Evolutionary conservation across 1,140 invertebrate species (phyloP), one percentile per base, ranked within the genome.

Genomic region (Psilanteris sp.): DNA sequence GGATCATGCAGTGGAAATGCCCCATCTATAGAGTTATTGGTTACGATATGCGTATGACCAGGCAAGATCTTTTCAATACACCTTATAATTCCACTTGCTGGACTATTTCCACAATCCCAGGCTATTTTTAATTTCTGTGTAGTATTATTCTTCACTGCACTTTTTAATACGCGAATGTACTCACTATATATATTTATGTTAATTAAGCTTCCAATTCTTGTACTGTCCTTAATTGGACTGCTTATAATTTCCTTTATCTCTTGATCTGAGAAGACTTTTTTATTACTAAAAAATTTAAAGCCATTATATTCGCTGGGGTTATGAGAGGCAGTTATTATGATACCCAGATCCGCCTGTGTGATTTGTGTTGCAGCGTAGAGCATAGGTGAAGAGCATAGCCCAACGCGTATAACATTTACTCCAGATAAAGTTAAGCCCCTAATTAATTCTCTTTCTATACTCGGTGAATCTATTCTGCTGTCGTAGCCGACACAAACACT

Each of bases 61-160:
- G 39, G 39, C 18, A 44, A 43, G 20, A 44, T 62, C 39, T 62
- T 62, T 62, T 46, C 41, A 44, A 46, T 44, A 46, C n/a, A 44
- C 29, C 41, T 43, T 46, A 62, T 48, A 62, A 46, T 62, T 41
- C 52, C 52, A 36, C 32, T 57, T 62, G 57, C 43, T 39, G 50
- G 36, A 36, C 57, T 43, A 43, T 62, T 62, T 32, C 57, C 57
- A 62, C 26, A 43, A 48, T 62, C 57, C 57, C 57, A 62, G 29
- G 57, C 57, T 62, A 62, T 43, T 62, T 62, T 62, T 62, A 62
- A 41, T 55, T 55, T 55, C 36, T 55, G 50, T 55, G 50, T 55
- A 55, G 50, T 41, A 41, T 55, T 10, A 10, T 55, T 55, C 50
- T 55, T 55, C 34, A 55, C 34, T 41, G 36, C 50, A 55, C 36